These are phyloP conservation scores for Eugnorisma glareosa DNA, from an alignment of 2,888 invertebrate species.

Conservation along the genomic window DNA sequence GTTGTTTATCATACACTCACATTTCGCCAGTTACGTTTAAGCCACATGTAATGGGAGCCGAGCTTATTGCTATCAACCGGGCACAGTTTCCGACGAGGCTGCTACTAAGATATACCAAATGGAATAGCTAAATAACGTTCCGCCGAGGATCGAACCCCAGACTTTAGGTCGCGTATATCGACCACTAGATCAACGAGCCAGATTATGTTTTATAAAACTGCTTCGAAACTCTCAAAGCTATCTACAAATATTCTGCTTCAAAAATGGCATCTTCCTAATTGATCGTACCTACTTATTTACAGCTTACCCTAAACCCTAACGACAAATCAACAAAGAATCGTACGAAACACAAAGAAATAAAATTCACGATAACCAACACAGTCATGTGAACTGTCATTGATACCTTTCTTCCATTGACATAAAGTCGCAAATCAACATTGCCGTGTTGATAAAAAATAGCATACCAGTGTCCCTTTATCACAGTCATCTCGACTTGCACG, in stretches of 20 bases:
- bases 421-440: background rate
- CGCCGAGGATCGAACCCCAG: background rate
- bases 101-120: background rate
- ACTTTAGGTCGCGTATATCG: background rate
- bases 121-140: background rate
- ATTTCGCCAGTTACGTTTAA: background rate
- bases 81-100: background rate
- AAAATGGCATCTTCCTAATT: no score
- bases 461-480: background rate
- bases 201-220: background rate
- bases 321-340: background rate
- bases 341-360: background rate
- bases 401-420: conserved; percentile 11
- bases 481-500: background rate
- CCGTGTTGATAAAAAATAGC: background rate
- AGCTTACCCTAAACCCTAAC: background rate
- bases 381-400: background rate
- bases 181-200: background rate
- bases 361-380: background rate
- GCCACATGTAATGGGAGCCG: background rate
- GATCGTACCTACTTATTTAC: background rate
- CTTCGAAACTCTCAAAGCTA: background rate
- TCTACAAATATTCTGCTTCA: background rate
- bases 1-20: background rate
- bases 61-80: background rate